phyloP scores from a whole-genome alignment of 2,888 invertebrate species.

The Standfussiana lucernea region DNA sequence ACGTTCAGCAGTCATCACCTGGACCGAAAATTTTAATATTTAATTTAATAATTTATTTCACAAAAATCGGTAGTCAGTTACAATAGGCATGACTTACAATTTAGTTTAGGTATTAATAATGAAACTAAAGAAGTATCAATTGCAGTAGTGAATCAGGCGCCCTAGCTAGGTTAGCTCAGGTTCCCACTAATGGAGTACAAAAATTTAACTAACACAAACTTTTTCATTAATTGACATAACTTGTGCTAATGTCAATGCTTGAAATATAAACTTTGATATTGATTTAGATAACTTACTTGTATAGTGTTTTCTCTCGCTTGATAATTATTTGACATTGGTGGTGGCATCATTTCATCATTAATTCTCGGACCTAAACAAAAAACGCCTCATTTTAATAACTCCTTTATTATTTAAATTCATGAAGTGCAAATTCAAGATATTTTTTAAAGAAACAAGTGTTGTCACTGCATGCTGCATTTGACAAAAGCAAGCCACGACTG shows the following conservation, averaged over 20 bases:
- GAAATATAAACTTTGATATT: background rate
- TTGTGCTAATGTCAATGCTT: no score
- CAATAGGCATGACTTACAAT: background rate
- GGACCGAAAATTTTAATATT: conserved; percentile 17
- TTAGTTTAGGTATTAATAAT: background rate
- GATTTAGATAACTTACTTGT: conserved; percentile 89
- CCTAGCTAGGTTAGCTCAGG: background rate
- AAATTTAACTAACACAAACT: background rate
- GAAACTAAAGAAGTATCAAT: background rate
- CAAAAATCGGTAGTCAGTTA: background rate
- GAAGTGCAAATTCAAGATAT: background rate
- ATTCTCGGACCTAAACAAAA: conserved; percentile 70
- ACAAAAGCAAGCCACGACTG: no score
- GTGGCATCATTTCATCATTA: conserved; percentile 81
- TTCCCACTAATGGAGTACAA: background rate
- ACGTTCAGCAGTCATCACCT: conserved; percentile 97
- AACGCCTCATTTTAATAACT: background rate
- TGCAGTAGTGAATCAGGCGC: background rate
- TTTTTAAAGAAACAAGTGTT: background rate
- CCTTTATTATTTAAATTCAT: background rate
- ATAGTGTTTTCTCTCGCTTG: conserved; percentile 95
- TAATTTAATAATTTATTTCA: background rate
- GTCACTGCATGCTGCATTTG: no score
- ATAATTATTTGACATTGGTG: conserved; percentile 88
- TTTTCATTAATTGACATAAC: background rate